Conservation (phyloP, 2,797 vertebrate species). For the Ispidina picta region DNA sequence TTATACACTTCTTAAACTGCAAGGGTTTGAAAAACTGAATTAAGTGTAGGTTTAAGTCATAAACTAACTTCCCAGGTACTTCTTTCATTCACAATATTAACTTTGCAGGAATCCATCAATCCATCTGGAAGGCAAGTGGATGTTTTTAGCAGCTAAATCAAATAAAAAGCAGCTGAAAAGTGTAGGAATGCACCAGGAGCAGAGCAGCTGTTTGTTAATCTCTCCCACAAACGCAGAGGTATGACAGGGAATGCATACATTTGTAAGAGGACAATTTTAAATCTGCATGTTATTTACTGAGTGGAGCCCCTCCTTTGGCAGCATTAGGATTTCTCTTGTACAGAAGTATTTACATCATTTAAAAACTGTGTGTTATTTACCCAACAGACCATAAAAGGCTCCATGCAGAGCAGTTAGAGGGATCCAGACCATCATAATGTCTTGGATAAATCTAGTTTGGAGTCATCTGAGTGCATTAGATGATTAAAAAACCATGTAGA, state of each 20-base stretch:
- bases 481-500: slow-evolving; percentile 6
- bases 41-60: not conserved
- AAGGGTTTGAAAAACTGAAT: not conserved
- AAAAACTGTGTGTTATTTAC: slow-evolving; percentile 23
- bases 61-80: not conserved
- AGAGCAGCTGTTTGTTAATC: not conserved
- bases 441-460: slow-evolving; percentile 27
- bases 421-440: not conserved
- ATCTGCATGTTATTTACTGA: slow-evolving; percentile 29
- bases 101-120: not conserved
- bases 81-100: not conserved
- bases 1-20: not conserved
- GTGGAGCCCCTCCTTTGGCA: slow-evolving; percentile 12
- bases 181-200: not conserved
- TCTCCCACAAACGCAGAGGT: not conserved
- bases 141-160: not conserved
- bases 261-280: slow-evolving; percentile 9
- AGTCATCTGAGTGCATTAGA: not conserved
- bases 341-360: slow-evolving; percentile 14
- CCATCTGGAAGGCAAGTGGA: not conserved
- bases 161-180: not conserved
- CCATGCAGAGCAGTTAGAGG: slow-evolving; percentile 43
- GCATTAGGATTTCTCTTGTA: not conserved
- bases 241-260: not conserved
- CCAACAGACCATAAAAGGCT: slow-evolving; percentile 44